A percentile compares a stretch with the other conserved stretches of the same genome.
These are phyloP conservation scores for Nomada flava DNA, from an alignment of 2,888 invertebrate genomes.

Conservation along the genomic window DNA sequence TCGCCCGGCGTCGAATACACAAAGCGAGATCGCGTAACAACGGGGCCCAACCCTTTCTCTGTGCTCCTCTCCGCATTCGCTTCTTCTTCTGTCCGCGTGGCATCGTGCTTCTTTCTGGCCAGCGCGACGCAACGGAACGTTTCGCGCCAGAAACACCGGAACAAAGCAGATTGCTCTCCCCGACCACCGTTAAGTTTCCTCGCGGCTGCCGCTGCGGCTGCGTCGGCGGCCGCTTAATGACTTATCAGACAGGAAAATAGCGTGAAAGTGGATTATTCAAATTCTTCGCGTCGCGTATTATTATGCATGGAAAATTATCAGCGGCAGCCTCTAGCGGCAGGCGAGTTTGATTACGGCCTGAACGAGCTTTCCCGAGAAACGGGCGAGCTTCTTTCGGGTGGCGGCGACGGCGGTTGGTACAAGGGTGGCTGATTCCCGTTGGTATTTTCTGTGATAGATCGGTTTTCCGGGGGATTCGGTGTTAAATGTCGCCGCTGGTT, in stretches of 20 bases:
- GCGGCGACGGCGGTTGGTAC: not conserved
- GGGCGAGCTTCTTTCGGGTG: not conserved
- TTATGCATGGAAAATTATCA: conserved; percentile 60
- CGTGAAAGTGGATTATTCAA: conserved; percentile 59
- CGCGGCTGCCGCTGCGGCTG: conserved; percentile 8
- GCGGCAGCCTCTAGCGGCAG: conserved; percentile 20
- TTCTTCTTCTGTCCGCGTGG: conserved; percentile 47
- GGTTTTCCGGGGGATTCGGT: no score
- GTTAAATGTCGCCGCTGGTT: no score
- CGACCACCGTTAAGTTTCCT: conserved; percentile 45
- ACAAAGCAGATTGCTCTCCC: conserved; percentile 63
- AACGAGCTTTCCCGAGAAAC: conserved; percentile 19
- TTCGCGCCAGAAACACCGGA: conserved; percentile 60
- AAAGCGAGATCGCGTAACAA: conserved; percentile 61
- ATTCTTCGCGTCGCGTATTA: conserved; percentile 58
- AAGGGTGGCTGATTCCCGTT: not conserved
- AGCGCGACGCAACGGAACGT: conserved; percentile 11
- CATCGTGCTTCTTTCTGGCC: conserved; percentile 68
- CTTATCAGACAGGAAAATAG: conserved; percentile 57
- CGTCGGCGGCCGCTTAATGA: conserved; percentile 39
- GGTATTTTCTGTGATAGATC: no score
- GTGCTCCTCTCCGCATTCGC: conserved; percentile 47
- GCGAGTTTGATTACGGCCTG: conserved; percentile 43
- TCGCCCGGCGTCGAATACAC: conserved; percentile 64
- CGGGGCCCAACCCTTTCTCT: conserved; percentile 7